Conservation (phyloP, 2,113 vertebrate species). For the Hippocampus comes region DNA sequence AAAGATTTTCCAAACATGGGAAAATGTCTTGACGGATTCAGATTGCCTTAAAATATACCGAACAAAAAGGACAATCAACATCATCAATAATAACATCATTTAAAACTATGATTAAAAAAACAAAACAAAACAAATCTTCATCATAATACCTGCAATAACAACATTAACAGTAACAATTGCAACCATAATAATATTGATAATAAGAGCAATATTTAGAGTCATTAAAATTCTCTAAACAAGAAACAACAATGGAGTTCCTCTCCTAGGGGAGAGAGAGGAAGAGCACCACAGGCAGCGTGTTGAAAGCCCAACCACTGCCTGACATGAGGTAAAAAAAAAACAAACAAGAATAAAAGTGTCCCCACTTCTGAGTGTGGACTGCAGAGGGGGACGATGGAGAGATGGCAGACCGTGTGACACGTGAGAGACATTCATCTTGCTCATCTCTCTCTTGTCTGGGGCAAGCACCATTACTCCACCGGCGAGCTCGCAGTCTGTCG, state of each 20-base stretch:
- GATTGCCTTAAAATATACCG: constrained; percentile 63
- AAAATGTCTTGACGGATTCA: constrained; percentile 42
- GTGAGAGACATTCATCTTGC: constrained; percentile 55
- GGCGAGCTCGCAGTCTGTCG: constrained; percentile 42
- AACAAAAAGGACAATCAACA: constrained; percentile 63
- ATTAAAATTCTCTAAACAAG: constrained; percentile 79
- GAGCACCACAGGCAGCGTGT: constrained; percentile 79
- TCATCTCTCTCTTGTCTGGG: constrained; percentile 37
- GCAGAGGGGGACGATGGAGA: constrained; percentile 54
- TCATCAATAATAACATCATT: constrained; percentile 75
- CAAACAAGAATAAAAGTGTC: constrained; percentile 55
- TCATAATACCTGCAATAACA: constrained; percentile 81
- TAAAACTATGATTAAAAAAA: constrained; percentile 70
- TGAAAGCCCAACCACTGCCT: constrained; percentile 73
- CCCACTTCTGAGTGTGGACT: constrained; percentile 48
- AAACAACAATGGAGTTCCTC: constrained; percentile 76
- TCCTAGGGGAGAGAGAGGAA: constrained; percentile 67
- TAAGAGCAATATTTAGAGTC: constrained; percentile 78
- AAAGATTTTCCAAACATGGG: constrained; percentile 61
- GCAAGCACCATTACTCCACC: constrained; percentile 37
- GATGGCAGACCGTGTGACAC: constrained; percentile 46
- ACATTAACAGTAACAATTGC: constrained; percentile 80
- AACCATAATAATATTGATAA: constrained; percentile 80
- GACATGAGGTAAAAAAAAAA: constrained; percentile 80
- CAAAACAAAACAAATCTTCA: constrained; percentile 64